A percentile compares a stretch with the other conserved stretches of the same genome.
phyloP scores from a whole-genome alignment of 2,888 invertebrate genomes.

The Xanthia icteritia region DNA sequence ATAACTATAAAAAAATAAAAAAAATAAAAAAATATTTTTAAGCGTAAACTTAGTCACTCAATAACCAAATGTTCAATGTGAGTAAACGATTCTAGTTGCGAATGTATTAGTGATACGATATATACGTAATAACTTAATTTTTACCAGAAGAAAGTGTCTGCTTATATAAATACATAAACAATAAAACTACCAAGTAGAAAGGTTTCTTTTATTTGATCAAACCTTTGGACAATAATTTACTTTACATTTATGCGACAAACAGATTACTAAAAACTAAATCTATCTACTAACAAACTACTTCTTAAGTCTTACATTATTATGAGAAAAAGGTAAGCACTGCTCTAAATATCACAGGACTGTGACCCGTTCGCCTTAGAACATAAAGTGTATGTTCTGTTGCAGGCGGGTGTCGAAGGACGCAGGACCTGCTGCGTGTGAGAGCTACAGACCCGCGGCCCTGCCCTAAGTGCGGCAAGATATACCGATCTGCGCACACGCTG shows the following conservation, averaged over 20 bases:
- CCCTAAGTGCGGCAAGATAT: slow-evolving; percentile 98
- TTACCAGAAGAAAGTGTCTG: slow-evolving; percentile 89
- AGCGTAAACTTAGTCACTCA: slow-evolving; percentile 87
- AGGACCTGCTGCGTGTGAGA: slow-evolving; percentile 96
- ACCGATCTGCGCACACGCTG: slow-evolving; percentile 97
- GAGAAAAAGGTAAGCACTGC: slow-evolving; percentile 65
- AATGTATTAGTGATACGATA: slow-evolving; percentile 90
- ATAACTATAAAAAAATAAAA: slow-evolving; percentile 79
- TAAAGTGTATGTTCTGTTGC: slow-evolving; percentile 57
- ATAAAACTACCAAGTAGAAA: slow-evolving; percentile 90
- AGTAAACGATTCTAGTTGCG: slow-evolving; percentile 90
- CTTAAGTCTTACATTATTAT: slow-evolving; percentile 40
- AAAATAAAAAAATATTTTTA: slow-evolving; percentile 75
- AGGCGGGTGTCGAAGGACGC: slow-evolving; percentile 93
- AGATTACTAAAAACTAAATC: slow-evolving; percentile 2
- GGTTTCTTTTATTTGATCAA: slow-evolving; percentile 58
- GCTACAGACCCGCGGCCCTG: slow-evolving; percentile 98
- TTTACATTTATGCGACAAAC: slow-evolving; percentile 8
- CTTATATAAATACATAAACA: slow-evolving; percentile 88
- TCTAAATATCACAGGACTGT: slow-evolving; percentile 28
- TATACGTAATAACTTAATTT: slow-evolving; percentile 90
- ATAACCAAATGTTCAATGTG: slow-evolving; percentile 90
- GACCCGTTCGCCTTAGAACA: background rate
- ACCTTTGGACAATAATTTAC: slow-evolving; percentile 20
- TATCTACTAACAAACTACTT: slow-evolving; percentile 57